These are phyloP conservation scores for Prietella phreatophila DNA, from an alignment of 2,113 vertebrate species.

Conservation along the genomic window DNA sequence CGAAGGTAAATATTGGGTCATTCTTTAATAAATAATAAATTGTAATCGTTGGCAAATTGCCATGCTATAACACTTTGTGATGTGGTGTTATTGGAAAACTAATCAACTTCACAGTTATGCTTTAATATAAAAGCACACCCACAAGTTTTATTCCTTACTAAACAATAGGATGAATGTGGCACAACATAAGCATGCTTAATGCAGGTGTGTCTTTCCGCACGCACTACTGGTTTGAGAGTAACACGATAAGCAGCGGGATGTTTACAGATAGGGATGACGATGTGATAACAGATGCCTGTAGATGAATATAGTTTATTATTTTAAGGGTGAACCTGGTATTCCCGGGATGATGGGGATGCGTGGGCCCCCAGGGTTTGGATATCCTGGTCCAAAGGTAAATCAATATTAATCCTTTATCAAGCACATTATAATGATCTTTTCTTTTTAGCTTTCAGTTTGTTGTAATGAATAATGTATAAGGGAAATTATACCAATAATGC, in stretches of 20 bases:
- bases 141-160: not conserved
- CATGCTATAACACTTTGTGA: not conserved
- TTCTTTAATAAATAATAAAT: not conserved
- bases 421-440: not conserved
- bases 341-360: conserved; percentile 63
- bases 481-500: not conserved
- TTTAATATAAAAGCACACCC: not conserved
- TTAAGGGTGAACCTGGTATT: conserved; percentile 72
- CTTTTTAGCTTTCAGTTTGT: not conserved
- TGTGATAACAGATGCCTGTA: not conserved
- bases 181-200: not conserved
- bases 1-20: conserved; percentile 62
- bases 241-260: not conserved
- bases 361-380: conserved; percentile 62
- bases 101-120: not conserved
- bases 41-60: not conserved
- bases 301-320: conserved; percentile 19
- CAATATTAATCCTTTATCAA: not conserved
- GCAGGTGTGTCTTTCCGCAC: too few relatives aligned
- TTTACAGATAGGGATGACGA: not conserved
- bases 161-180: not conserved
- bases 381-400: conserved; percentile 69
- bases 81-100: not conserved
- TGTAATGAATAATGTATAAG: not conserved
- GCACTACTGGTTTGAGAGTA: not conserved